Conservation (phyloP, 2,113 vertebrate species). For the Clarias gariepinus region DNA sequence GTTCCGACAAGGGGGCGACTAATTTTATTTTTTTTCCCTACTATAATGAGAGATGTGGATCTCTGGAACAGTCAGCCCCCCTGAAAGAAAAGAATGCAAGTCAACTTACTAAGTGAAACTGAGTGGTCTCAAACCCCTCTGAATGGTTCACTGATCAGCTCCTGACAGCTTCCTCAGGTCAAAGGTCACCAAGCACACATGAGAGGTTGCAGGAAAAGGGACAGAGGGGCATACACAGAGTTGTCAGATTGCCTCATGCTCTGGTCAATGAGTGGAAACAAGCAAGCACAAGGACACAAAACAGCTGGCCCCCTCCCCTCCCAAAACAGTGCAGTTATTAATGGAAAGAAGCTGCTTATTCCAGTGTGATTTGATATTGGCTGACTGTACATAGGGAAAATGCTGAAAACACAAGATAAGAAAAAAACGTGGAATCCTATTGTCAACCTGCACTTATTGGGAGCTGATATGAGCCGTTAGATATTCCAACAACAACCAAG, state of each 20-base stretch:
- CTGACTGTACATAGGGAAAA: conserved; percentile 34
- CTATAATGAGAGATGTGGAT: background rate
- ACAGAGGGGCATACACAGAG: conserved; percentile 6
- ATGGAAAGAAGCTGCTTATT: conserved; percentile 39
- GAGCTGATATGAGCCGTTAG: background rate
- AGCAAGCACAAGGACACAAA: conserved; percentile 37
- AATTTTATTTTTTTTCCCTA: background rate
- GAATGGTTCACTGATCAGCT: background rate
- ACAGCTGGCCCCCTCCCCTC: conserved; percentile 17
- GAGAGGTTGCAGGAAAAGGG: conserved; percentile 26
- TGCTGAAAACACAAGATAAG: conserved; percentile 42
- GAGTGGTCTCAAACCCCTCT: conserved; percentile 1
- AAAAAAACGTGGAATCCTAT: conserved; percentile 12
- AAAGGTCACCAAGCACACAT: conserved; percentile 44
- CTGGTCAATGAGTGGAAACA: conserved; percentile 29
- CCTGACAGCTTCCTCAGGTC: conserved; percentile 28
- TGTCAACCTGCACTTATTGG: background rate
- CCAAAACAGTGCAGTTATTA: conserved; percentile 12
- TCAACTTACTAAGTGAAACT: background rate
- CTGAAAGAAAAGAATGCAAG: conserved; percentile 4
- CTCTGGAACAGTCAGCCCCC: background rate
- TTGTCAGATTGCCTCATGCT: conserved; percentile 11
- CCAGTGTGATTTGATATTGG: conserved; percentile 4
- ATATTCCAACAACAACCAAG: background rate
- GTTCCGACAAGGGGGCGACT: background rate